Base-by-base conservation (phyloP, 2,888 invertebrate species). In the Pristionchus maxplancki region DNA sequence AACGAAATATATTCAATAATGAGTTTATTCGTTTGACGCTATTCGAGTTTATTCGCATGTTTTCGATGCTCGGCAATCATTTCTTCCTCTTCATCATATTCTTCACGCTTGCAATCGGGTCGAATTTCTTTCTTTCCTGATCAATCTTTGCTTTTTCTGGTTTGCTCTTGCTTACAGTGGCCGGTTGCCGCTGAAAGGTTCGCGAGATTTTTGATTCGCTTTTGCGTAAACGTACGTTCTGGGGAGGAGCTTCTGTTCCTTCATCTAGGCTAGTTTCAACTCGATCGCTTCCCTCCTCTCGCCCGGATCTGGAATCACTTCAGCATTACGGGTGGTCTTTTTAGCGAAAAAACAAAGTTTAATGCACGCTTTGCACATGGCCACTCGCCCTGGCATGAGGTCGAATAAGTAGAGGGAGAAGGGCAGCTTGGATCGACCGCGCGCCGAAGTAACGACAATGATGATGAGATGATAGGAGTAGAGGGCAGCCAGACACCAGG, bases 391-490 rank as follows among this genome's bases (percentile, higher is more conserved):
- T 15, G 78, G 78, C 44, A 78, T 78, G 48, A 78, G 78, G 37
- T 78, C 78, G 44, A 78, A 78, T 8, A 78, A 28, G 9, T 78
- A 48, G 44, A 78, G 78, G 8, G 78, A 44, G 78, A 78, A 78
- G 28, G 40, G 78, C 78, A 78, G 78, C 48, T 78, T 78, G 78
- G 44, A 44, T n/a, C 44, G 40, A 6, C 17, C 40, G 0, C 34
- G n/a, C 4, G 17, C 8, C 15, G 37, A 8, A 44, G 78, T 78
- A 11, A 78, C 6, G 28, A 78, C 20, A 13, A 48, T 78, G 13
- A 78, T 48, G 78, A 28, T 5, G 28, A 78, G 0, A 15, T 78
- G 78, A 28, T 78, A 78, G 44, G 28, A 15, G 78, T 48, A 78
- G n/a, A 48, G 9, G 1, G 24, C 44, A 48, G 17, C 24, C n/a